These are phyloP conservation scores for Altica lythri DNA, from an alignment of 2,888 invertebrate species.

Conservation along the genomic window DNA sequence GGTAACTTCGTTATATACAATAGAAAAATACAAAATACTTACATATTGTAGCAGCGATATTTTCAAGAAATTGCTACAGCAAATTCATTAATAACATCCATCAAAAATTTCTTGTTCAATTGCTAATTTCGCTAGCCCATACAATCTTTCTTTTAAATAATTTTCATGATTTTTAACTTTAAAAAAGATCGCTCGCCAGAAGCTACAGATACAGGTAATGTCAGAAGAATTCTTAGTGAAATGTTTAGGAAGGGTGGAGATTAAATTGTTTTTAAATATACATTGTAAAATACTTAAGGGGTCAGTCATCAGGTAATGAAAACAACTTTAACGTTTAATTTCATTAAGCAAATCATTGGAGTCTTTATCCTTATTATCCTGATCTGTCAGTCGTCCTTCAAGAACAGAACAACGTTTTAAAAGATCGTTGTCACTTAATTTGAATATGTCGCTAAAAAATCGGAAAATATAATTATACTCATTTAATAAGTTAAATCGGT, in stretches of 20 bases:
- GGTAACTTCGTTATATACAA: neutral
- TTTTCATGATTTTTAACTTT: too few species aligned
- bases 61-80: neutral
- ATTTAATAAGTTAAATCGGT: constrained; percentile 14
- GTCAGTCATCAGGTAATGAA: constrained; percentile 8
- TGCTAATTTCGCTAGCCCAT: too few species aligned
- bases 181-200: too few species aligned
- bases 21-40: neutral
- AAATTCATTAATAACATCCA: neutral
- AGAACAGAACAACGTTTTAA: constrained; percentile 1
- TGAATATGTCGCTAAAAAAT: constrained; percentile 10
- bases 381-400: constrained; percentile 5
- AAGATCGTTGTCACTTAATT: constrained; percentile 7
- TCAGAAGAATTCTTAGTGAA: too few species aligned
- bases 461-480: constrained; percentile 14
- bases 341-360: constrained; percentile 14
- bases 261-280: neutral
- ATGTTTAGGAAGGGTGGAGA: too few species aligned
- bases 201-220: too few species aligned
- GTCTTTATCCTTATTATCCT: constrained; percentile 18
- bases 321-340: constrained; percentile 9
- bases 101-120: neutral
- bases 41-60: neutral
- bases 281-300: too few species aligned
- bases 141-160: too few species aligned